Evolutionary conservation across 2,888 invertebrate species (phyloP).

Genomic region (Parascotia fuliginaria): DNA sequence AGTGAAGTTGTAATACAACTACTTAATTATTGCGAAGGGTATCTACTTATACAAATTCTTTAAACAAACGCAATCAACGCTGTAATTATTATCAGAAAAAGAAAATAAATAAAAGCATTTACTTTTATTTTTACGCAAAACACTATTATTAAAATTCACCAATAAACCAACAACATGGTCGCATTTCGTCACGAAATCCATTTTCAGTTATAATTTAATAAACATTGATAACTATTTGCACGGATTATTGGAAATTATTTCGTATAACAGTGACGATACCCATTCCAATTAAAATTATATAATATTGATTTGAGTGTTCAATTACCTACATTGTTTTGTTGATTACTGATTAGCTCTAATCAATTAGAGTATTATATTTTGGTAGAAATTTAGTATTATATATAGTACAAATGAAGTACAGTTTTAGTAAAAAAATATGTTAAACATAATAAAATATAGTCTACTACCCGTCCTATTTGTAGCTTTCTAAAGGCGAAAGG

Average conservation of each 20-base stretch:
- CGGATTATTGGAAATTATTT: conserved; percentile 31
- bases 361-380: not conserved
- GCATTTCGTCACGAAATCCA: conserved; percentile 24
- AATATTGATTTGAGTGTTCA: conserved; percentile 34
- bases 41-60: too few relatives aligned
- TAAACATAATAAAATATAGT: too few relatives aligned
- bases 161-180: conserved; percentile 3
- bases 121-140: not conserved
- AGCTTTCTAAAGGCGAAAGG: too few relatives aligned
- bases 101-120: too few relatives aligned
- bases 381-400: too few relatives aligned
- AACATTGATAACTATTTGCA: conserved; percentile 36
- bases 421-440: too few relatives aligned
- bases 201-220: conserved; percentile 39
- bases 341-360: conserved; percentile 10
- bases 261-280: conserved; percentile 23
- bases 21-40: too few relatives aligned
- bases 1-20: too few relatives aligned
- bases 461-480: too few relatives aligned
- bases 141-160: not conserved
- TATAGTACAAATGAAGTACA: too few relatives aligned
- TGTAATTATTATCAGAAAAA: too few relatives aligned
- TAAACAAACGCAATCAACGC: too few relatives aligned
- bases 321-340: conserved; percentile 25
- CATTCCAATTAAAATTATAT: conserved; percentile 15